Evolutionary conservation across 2,888 invertebrate species (phyloP), one percentile per base, ranked within the genome.

Genomic region (Acrobasis consociella): DNA sequence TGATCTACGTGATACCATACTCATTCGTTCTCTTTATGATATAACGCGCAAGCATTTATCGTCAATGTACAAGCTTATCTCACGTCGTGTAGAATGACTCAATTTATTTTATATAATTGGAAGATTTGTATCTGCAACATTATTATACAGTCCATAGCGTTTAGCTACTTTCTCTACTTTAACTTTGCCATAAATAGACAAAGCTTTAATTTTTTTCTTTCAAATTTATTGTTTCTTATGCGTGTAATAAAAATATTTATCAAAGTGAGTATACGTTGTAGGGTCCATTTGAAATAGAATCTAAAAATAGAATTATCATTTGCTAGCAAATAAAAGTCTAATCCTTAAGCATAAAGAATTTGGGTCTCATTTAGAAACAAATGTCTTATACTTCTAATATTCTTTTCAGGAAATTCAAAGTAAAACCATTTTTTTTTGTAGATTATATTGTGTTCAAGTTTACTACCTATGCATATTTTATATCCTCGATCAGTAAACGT

Each of bases 1-100:
- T 37, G 7, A 59, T n/a, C 22, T 59, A 59, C 58, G 22, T 42
- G 38, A 60, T 42, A 42, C 38, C 52, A 31, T 64, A 64, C 66
- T 67, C 62, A 65, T 70, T 75, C 75, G 78, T 81, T 78, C 75
- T 74, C 72, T 73, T 72, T 69, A 64, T 72, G 76, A 78, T 70
- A 69, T 72, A 72, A 71, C 65, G 68, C 62, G 67, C 62, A 68
- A 72, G 62, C 69, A 71, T 62, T 66, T 64, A 65, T 65, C 66
- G 60, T 62, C 60, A 58, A 62, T 62, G 64, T 49, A 60, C 42
- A 22, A 55, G 49, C n/a, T 17, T 56, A 42, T 52, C 60, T 60
- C 49, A 49, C 58, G 58, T 58, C 42, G 42, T 2, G 17, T n/a
- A 13, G 11, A 49, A 59, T 49, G 42, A 49, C 49, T 59, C 58